These are phyloP conservation scores for Megalops atlanticus DNA, from an alignment of 2,113 vertebrate genomes.

Conservation along the genomic window DNA sequence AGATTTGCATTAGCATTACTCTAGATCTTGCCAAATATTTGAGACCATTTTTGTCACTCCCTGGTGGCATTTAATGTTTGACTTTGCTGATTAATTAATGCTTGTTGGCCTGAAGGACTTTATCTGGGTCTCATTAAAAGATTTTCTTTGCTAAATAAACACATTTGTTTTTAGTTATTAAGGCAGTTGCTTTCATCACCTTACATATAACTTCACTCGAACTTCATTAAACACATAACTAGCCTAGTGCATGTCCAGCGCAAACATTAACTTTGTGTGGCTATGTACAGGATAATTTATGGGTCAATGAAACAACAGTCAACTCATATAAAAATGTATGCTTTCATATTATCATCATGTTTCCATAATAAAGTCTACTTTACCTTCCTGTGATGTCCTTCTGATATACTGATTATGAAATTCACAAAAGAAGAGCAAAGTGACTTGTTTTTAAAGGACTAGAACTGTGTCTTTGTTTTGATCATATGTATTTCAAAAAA, in stretches of 20 bases:
- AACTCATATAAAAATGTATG: neutral
- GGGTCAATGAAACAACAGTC: neutral
- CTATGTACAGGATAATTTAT: neutral
- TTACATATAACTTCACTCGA: neutral
- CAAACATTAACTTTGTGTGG: neutral
- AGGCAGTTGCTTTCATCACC: constrained; percentile 4
- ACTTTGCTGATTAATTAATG: neutral
- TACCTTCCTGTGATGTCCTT: neutral
- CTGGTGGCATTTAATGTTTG: neutral
- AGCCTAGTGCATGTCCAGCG: neutral
- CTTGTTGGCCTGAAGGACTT: too few relatives aligned
- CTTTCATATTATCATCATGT: neutral
- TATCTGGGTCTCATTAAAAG: neutral
- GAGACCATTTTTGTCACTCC: neutral
- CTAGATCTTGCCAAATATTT: neutral
- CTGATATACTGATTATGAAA: too few relatives aligned
- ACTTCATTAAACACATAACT: neutral
- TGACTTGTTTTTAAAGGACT: too few relatives aligned
- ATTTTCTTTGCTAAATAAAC: neutral
- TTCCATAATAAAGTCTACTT: neutral
- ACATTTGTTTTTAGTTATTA: too few relatives aligned
- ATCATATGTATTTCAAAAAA: too few relatives aligned
- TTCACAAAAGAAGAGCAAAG: too few relatives aligned
- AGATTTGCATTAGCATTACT: neutral
- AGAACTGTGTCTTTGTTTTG: too few relatives aligned